phyloP scores from a whole-genome alignment of 2,113 vertebrate species.

The Paradisaea rubra region DNA sequence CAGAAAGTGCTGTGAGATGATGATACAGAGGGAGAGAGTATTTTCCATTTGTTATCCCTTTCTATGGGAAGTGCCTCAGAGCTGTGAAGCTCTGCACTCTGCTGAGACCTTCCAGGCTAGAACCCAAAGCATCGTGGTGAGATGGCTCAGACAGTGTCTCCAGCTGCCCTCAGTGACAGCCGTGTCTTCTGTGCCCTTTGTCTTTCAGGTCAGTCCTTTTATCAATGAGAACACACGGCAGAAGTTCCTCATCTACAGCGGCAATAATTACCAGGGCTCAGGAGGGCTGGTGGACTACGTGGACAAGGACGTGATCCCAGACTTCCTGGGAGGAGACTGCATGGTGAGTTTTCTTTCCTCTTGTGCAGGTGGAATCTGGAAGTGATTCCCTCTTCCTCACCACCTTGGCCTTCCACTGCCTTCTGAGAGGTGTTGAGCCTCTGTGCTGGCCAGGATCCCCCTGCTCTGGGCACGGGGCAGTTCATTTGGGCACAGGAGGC shows the following conservation, averaged over 20 bases:
- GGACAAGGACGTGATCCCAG: constrained; percentile 78
- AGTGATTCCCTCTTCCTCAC: not conserved
- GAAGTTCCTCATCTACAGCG: constrained; percentile 84
- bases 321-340: constrained; percentile 83
- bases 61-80: not conserved
- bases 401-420: not conserved
- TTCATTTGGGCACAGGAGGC: too few species aligned
- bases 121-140: fast-evolving
- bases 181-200: not conserved
- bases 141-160: not conserved
- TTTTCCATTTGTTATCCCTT: not conserved
- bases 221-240: constrained; percentile 83
- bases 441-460: not conserved
- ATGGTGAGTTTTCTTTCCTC: constrained; percentile 67
- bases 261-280: constrained; percentile 79
- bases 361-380: not conserved
- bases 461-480: not conserved
- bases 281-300: constrained; percentile 82
- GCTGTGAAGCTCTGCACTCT: not conserved
- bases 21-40: not conserved
- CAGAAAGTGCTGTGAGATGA: not conserved
- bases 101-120: not conserved
- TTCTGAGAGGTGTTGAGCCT: not conserved
- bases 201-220: constrained; percentile 79
- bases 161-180: not conserved